These are phyloP conservation scores for Nesospiza acunhae DNA, from an alignment of 2,113 vertebrate species.

Conservation along the genomic window DNA sequence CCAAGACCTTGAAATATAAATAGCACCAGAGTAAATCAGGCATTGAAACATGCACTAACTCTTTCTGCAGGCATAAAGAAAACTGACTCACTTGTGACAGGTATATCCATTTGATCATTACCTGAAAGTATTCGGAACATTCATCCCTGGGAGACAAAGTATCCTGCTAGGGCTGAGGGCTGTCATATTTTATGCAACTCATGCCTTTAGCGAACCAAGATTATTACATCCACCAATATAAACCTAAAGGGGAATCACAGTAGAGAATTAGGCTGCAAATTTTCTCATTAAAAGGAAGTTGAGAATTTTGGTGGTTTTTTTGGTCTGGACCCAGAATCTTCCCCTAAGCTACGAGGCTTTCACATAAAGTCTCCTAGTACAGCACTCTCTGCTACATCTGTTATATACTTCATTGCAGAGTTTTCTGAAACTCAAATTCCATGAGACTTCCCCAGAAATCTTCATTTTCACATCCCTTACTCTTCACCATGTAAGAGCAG, in stretches of 20 bases:
- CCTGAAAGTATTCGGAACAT: conserved; percentile 14
- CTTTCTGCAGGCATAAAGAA: conserved; percentile 10
- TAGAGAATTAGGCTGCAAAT: not conserved
- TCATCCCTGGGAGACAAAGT: not conserved
- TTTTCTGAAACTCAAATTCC: not conserved
- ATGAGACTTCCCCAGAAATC: not conserved
- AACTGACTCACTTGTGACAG: not conserved
- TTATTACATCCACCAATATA: not conserved
- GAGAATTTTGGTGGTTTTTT: too few relatives aligned
- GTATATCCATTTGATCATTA: conserved; percentile 22
- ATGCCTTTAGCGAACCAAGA: not conserved
- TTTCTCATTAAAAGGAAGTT: not conserved
- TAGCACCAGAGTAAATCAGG: not conserved
- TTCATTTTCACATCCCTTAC: not conserved
- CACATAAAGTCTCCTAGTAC: not conserved
- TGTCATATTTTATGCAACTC: conserved; percentile 26
- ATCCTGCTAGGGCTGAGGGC: not conserved
- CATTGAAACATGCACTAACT: not conserved
- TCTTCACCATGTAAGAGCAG: not conserved
- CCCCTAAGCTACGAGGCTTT: not conserved
- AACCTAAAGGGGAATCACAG: not conserved
- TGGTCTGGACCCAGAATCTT: not conserved
- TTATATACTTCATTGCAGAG: not conserved
- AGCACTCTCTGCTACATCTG: not conserved
- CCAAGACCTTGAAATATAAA: conserved; percentile 16